Conservation (phyloP, 2,113 vertebrate species). For the Cephalopterus ornatus region DNA sequence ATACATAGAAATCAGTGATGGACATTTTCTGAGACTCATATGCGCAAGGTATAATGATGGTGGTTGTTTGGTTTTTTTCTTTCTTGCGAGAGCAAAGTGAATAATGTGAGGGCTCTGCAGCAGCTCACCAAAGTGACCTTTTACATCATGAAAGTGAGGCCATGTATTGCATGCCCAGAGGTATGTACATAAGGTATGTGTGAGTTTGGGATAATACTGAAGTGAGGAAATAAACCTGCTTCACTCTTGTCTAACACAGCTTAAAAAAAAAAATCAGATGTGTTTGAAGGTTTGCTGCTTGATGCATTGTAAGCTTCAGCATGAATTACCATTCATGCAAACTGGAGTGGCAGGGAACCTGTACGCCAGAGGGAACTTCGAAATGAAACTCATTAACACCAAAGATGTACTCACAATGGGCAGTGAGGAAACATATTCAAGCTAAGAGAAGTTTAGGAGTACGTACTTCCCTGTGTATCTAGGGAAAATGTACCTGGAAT, state of each 20-base stretch:
- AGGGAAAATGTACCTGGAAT: neutral
- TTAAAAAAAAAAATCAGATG: neutral
- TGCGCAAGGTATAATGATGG: neutral
- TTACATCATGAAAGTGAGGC: neutral
- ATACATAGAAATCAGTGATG: neutral
- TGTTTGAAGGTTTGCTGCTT: neutral
- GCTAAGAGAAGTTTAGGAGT: neutral
- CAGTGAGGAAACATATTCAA: neutral
- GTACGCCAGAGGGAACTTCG: neutral
- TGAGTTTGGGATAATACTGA: neutral
- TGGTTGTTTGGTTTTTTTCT: neutral
- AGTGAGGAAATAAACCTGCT: neutral
- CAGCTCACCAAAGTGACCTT: neutral
- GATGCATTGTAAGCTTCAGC: neutral
- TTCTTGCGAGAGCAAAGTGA: neutral
- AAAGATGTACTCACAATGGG: neutral
- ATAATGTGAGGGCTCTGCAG: neutral
- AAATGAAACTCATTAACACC: constrained; percentile 11
- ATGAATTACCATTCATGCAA: neutral
- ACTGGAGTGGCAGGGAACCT: neutral
- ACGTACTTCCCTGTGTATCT: neutral
- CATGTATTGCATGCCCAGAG: neutral
- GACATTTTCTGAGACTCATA: neutral
- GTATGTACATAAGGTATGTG: neutral
- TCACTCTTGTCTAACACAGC: neutral